A percentile compares a stretch with the other conserved stretches of the same genome.
Conservation (phyloP, 1,140 invertebrate species). For the Tetramorium parvispinum region DNA sequence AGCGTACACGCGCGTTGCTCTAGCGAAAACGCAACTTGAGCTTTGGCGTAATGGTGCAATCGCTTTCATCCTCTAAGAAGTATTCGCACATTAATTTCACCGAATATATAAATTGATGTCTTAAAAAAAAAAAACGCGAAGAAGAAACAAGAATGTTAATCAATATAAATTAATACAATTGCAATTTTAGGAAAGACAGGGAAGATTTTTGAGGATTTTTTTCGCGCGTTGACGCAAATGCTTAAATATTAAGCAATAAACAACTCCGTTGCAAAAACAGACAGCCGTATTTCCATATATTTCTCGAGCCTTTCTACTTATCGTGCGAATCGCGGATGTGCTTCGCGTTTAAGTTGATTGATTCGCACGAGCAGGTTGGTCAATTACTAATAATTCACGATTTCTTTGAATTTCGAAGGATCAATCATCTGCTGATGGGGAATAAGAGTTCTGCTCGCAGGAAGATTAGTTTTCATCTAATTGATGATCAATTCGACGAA, state of each 20-base stretch:
- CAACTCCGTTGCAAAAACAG: neutral
- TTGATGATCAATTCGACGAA: conserved; percentile 19
- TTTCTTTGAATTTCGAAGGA: neutral
- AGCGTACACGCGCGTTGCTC: conserved; percentile 18
- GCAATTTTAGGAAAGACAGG: neutral
- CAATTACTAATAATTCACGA: conserved; percentile 33
- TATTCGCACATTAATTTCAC: neutral
- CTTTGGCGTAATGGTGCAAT: conserved; percentile 58
- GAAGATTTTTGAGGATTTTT: neutral
- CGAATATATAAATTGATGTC: neutral
- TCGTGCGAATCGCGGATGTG: neutral
- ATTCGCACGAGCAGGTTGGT: neutral
- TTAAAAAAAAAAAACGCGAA: neutral
- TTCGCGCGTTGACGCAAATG: neutral
- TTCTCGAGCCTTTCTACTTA: neutral
- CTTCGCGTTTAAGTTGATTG: conserved; percentile 22
- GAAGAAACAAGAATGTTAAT: neutral
- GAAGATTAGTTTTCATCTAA: conserved; percentile 29
- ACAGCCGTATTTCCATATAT: conserved; percentile 10
- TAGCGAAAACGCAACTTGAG: neutral
- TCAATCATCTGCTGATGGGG: neutral
- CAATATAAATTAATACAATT: conserved; percentile 4
- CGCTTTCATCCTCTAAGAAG: conserved; percentile 61
- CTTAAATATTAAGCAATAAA: neutral
- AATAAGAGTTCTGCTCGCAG: neutral